Percentiles rank a stretch among this genome's conserved stretches.
phyloP scores from a whole-genome alignment of 2,797 vertebrate species.

The Protosalanx chinensis region DNA sequence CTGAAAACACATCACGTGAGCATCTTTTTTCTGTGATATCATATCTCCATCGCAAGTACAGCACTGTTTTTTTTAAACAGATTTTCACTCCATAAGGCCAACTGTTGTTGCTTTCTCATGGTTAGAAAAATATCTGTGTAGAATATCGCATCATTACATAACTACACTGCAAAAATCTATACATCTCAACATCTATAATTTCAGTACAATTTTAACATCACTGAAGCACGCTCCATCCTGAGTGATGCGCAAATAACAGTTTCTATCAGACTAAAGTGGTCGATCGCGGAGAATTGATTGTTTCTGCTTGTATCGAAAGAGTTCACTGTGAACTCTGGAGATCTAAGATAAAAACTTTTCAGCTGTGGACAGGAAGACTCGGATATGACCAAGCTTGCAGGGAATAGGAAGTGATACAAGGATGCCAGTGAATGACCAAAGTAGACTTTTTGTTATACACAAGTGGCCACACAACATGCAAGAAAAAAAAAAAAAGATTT shows the following conservation, averaged over 20 bases:
- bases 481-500: background rate
- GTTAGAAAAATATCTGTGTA: background rate
- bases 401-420: background rate
- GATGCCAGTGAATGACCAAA: background rate
- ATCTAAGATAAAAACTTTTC: no score
- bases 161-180: constrained; percentile 36
- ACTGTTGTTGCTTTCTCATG: background rate
- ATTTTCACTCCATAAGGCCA: background rate
- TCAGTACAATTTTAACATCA: constrained; percentile 42
- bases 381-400: background rate
- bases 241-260: constrained; percentile 66
- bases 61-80: constrained; percentile 42
- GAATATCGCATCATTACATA: background rate
- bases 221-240: constrained; percentile 54
- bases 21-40: background rate
- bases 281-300: constrained; percentile 48
- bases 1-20: background rate
- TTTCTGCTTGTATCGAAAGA: constrained; percentile 34
- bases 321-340: background rate
- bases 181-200: constrained; percentile 58
- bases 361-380: no score
- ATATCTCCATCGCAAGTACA: no score
- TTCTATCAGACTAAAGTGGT: constrained; percentile 56
- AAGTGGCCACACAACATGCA: constrained; percentile 2
- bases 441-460: background rate